Base-by-base conservation (phyloP, 2,797 vertebrate genomes). In the Phalloptychus januarius region DNA sequence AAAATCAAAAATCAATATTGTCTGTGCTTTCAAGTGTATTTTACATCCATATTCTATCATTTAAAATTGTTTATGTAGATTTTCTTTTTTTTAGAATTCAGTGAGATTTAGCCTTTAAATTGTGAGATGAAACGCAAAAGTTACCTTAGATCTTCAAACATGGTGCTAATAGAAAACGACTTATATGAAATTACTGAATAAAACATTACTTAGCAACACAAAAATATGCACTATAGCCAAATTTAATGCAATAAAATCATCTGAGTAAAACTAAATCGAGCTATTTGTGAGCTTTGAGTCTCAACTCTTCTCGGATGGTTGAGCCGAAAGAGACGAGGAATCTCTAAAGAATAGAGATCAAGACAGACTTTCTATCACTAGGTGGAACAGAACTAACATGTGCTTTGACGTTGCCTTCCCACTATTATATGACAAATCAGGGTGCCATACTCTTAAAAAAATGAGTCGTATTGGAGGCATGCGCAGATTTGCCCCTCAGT, bases 401-500 rank as follows among this genome's bases (percentile, higher is more conserved):
- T 69, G 67, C 40, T 28, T 70, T 70, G 5, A 44, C 38, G 67
- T 70, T 70, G 20, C 38, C 23, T 23, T 2, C 38, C 11, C 0
- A n/a, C 50, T 40, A n/a, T 42, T 73, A 40, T 40, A 56, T 73
- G 72, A 54, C 36, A 38, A 38, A 40, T 5, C 5, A 1, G 25
- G 0, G 7, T 42, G 2, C 72, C 50, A 73, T 73, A 83, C 86
- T 50, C 83, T 80, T 82, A 83, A 86, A 89, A 92, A 87, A 92
- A 86, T 83, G 87, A 88, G 85, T 87, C 86, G 88, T 80, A 72
- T 31, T 72, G 20, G 44, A 88, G 36, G 92, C 95, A 92, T 95
- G 96, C 95, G 95, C 93, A 94, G n/a, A 73, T 46, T 13, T 5
- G 80, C 86, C 86, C 88, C 85, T 90, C 38, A 82, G 83, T 86